Conservation (phyloP, 2,113 vertebrate species). For the Menura novaehollandiae region DNA sequence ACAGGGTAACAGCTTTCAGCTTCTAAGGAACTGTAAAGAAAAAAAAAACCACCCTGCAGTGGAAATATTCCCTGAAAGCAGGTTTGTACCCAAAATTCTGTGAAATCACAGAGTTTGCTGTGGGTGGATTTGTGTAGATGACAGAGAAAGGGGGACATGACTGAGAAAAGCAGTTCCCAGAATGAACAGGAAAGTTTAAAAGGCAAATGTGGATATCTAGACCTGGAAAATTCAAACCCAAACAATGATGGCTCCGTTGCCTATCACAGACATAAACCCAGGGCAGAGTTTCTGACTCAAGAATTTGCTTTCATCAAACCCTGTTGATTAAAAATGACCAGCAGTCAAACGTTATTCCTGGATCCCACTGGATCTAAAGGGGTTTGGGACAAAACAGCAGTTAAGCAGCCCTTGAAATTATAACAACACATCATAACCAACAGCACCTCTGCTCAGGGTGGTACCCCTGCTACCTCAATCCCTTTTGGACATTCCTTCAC, state of each 20-base stretch:
- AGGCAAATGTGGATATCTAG: neutral
- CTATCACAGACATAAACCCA: neutral
- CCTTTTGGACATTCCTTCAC: neutral
- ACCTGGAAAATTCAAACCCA: neutral
- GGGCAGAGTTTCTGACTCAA: neutral
- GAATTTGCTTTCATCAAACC: neutral
- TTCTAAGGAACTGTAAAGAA: neutral
- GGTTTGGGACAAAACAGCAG: neutral
- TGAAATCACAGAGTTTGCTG: neutral
- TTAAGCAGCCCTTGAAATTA: neutral
- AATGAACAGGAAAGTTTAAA: neutral
- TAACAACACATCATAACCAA: neutral
- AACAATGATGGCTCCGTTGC: accelerated
- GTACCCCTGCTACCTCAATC: accelerated
- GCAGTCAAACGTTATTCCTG: neutral
- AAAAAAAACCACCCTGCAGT: neutral
- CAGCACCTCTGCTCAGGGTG: neutral
- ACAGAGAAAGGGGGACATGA: neutral
- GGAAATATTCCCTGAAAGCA: neutral
- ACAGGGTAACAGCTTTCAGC: neutral
- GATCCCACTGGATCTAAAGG: neutral
- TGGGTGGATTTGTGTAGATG: neutral
- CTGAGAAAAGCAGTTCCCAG: neutral
- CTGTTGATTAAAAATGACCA: neutral
- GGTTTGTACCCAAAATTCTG: neutral